These are phyloP conservation scores for Taurulus bubalis DNA, from an alignment of 2,113 vertebrate species.

Conservation along the genomic window DNA sequence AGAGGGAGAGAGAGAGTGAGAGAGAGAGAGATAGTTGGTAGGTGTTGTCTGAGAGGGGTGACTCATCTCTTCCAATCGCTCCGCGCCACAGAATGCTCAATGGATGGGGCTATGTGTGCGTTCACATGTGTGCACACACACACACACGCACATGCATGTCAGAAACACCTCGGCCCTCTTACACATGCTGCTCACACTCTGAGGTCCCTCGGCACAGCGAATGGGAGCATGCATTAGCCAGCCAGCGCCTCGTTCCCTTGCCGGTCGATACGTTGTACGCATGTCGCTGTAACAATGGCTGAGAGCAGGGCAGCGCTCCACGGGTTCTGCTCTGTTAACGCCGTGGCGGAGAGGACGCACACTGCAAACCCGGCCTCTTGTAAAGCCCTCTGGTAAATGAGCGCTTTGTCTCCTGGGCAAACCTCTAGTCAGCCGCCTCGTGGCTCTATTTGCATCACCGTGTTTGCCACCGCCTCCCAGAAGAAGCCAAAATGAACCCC, in stretches of 20 bases:
- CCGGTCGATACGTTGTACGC: slow-evolving; percentile 27
- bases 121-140: slow-evolving; percentile 16
- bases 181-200: slow-evolving; percentile 35
- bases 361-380: slow-evolving; percentile 8
- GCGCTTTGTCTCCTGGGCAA: slow-evolving; percentile 15
- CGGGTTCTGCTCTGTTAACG: slow-evolving; percentile 48
- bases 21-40: slow-evolving; percentile 33
- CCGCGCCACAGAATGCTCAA: slow-evolving; percentile 47
- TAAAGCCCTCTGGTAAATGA: background rate
- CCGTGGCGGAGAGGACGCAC: background rate
- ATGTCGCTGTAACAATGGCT: slow-evolving; percentile 15
- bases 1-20: background rate
- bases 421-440: slow-evolving; percentile 31
- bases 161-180: slow-evolving; percentile 25
- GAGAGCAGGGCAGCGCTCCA: slow-evolving; percentile 18
- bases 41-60: slow-evolving; percentile 69
- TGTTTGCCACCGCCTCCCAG: background rate
- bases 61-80: slow-evolving; percentile 68
- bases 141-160: background rate
- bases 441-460: slow-evolving; percentile 38
- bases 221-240: slow-evolving; percentile 38
- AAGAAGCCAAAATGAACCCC: background rate
- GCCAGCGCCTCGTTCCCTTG: slow-evolving; percentile 18
- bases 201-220: slow-evolving; percentile 31
- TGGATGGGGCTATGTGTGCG: slow-evolving; percentile 22